Base-by-base conservation (phyloP, 1,140 invertebrate species). In the Gryon sp. region DNA sequence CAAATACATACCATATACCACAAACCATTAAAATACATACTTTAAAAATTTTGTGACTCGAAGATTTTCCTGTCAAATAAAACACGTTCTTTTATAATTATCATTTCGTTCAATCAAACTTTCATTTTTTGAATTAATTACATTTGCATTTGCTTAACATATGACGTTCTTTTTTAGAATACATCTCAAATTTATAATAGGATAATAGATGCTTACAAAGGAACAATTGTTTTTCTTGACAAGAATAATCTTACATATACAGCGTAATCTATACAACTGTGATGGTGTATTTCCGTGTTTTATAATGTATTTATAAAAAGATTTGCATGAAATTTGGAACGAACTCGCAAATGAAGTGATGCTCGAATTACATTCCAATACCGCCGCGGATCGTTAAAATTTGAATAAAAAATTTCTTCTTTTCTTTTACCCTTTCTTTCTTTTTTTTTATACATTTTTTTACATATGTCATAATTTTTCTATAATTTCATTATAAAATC, bases 1-100 rank as follows among this genome's bases (percentile, higher is more conserved):
- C 86, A 88, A 88, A 86, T 89, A 87, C 85, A 87, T 88, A 88
- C 83, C 83, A 87, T 88, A 87, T 87, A 88, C 84, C 84, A 88
- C 86, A 88, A 88, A 88, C 82, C 83, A 87, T 87, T 88, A 86
- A 86, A 88, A 84, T 88, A 88, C 86, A 88, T 88, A 86, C 82
- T 84, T 86, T 84, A 45, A 87, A 63, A 84, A 81, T 85, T 85
- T 85, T 84, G 65, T 63, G 57, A 74, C 18, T 45, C 19, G 12
- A 68, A 74, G 32, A 41, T 50, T 38, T 46, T 66, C 59, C 24
- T 55, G 45, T 46, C 65, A 62, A 65, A 12, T 63, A 59, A 69
- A 52, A 32, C 41, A 57, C 20, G 40, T 50, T 63, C n/a, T 22
- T 60, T 32, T 38, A 6, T 22, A 12, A 52, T 48, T 19, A 16